phyloP scores from a whole-genome alignment of 2,797 vertebrate genomes.

The Hippoglossus hippoglossus region DNA sequence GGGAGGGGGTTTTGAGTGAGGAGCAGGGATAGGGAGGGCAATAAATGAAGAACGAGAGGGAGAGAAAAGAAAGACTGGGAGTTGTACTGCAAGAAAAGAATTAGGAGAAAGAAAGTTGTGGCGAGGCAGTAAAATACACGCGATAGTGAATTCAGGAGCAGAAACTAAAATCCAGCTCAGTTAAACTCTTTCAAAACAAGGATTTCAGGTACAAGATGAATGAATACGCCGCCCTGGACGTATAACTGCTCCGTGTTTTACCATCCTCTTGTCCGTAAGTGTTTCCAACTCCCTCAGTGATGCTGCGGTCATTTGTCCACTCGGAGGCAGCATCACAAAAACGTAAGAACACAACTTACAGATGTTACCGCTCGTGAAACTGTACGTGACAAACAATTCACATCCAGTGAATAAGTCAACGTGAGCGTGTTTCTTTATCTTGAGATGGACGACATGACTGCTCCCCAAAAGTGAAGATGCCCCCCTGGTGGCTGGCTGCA shows the following conservation, averaged over 20 bases:
- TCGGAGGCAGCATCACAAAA: not conserved
- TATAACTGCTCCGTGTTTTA: no score
- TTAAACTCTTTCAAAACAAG: no score
- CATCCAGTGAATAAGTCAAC: not conserved
- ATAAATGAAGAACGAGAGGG: slow-evolving; percentile 4
- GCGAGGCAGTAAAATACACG: no score
- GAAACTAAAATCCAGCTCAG: not conserved
- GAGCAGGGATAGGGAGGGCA: slow-evolving; percentile 9
- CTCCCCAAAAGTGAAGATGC: no score
- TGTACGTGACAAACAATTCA: not conserved
- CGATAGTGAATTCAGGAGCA: not conserved
- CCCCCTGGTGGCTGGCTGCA: no score
- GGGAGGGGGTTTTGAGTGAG: slow-evolving; percentile 31
- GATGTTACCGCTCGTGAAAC: not conserved
- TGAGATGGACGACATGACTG: no score
- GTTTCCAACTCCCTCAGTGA: no score
- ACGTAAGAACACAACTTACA: not conserved
- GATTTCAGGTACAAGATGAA: no score
- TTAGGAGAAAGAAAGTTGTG: not conserved
- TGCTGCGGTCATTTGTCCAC: not conserved
- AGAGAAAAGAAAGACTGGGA: not conserved
- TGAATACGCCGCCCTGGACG: no score
- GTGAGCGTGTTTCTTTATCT: no score
- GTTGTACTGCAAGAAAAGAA: not conserved
- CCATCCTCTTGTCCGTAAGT: no score